Conservation (phyloP, 2,797 vertebrate genomes). For the Garrulus glandarius region DNA sequence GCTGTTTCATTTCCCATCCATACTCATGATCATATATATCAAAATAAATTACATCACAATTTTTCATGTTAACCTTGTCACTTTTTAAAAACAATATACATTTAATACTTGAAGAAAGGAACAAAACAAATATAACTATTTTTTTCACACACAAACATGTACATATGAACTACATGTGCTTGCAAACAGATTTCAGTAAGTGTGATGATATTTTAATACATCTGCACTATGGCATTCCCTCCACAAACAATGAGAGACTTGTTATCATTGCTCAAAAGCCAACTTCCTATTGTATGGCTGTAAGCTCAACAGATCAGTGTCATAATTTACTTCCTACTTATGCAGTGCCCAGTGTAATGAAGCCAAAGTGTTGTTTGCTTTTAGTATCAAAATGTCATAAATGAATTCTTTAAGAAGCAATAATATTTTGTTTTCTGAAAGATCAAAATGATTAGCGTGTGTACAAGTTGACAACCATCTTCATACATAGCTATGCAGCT, state of each 20-base stretch:
- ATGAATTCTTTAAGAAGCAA: background rate
- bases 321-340: background rate
- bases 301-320: slow-evolving; percentile 7
- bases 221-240: slow-evolving; percentile 25
- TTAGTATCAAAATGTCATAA: background rate
- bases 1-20: slow-evolving; percentile 33
- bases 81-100: slow-evolving; percentile 67
- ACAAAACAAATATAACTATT: slow-evolving; percentile 26
- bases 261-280: background rate
- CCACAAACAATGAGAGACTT: slow-evolving; percentile 14
- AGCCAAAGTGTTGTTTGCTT: background rate
- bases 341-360: background rate
- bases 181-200: slow-evolving; percentile 43
- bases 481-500: background rate
- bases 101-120: slow-evolving; percentile 64
- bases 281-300: background rate
- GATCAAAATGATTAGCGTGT: background rate
- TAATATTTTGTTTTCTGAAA: background rate
- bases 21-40: slow-evolving; percentile 52
- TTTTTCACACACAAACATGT: slow-evolving; percentile 61
- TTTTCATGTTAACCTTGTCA: slow-evolving; percentile 49
- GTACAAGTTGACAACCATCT: background rate
- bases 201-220: slow-evolving; percentile 37
- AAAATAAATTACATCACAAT: slow-evolving; percentile 59
- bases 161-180: slow-evolving; percentile 69